These are phyloP conservation scores for Battus philenor DNA, from an alignment of 1,140 invertebrate species.

Conservation along the genomic window DNA sequence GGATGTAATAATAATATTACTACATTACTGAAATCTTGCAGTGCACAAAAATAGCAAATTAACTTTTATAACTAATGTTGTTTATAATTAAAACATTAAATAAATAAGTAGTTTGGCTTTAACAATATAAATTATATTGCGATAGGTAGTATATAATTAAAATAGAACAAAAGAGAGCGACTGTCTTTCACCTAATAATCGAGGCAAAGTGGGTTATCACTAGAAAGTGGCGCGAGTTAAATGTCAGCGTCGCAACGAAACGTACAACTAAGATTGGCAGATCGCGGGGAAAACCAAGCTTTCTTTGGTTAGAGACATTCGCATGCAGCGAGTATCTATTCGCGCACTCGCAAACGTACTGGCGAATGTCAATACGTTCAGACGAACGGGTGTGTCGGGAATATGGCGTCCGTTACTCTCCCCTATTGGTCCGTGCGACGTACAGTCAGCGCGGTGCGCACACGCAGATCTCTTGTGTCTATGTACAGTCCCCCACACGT, in stretches of 20 bases:
- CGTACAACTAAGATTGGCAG: slow-evolving; percentile 9
- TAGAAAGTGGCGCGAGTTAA: slow-evolving; percentile 1
- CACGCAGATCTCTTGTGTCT: background rate
- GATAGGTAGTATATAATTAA: too few relatives aligned
- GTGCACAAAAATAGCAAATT: too few relatives aligned
- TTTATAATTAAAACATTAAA: too few relatives aligned
- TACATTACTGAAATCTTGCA: too few relatives aligned
- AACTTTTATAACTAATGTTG: too few relatives aligned
- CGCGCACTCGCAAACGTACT: slow-evolving; percentile 2
- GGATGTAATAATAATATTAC: too few relatives aligned
- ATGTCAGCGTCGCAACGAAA: slow-evolving; percentile 10
- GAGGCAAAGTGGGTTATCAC: slow-evolving; percentile 12
- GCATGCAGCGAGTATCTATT: background rate
- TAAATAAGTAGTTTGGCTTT: too few relatives aligned
- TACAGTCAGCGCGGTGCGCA: background rate
- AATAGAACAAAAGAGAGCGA: too few relatives aligned
- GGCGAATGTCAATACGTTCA: slow-evolving; percentile 4
- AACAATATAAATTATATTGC: too few relatives aligned
- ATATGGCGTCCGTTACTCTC: slow-evolving; percentile 1
- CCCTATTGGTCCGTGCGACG: background rate
- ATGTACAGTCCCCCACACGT: background rate
- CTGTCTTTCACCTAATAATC: too few relatives aligned
- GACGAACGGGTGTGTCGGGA: slow-evolving; percentile 4
- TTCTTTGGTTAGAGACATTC: slow-evolving; percentile 6
- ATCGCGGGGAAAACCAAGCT: slow-evolving; percentile 9